Conservation (phyloP, 2,797 vertebrate species). For the Manis javanica region DNA sequence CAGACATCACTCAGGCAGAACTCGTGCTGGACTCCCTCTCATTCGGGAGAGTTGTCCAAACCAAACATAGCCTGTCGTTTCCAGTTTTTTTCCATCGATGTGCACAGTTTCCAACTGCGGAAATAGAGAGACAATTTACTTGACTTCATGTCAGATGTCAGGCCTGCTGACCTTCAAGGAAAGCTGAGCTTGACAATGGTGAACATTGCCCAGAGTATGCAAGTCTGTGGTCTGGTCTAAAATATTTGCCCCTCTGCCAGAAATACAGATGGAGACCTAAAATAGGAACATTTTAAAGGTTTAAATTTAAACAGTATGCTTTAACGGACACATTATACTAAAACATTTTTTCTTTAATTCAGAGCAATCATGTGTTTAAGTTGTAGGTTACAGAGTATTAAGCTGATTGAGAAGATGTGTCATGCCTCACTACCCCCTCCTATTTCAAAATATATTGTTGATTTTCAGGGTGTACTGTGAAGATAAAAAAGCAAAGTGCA, state of each 20-base stretch:
- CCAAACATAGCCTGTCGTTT: constrained; percentile 64
- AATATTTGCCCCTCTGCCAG: constrained; percentile 71
- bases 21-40: constrained; percentile 27
- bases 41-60: constrained; percentile 63
- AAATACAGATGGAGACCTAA: constrained; percentile 62
- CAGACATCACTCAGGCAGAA: constrained; percentile 58
- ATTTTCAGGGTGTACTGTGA: background rate
- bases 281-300: constrained; percentile 60
- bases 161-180: constrained; percentile 73
- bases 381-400: background rate
- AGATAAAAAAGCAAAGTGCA: background rate
- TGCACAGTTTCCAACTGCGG: constrained; percentile 75
- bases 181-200: constrained; percentile 66
- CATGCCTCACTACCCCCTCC: background rate
- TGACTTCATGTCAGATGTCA: constrained; percentile 74
- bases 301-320: constrained; percentile 55
- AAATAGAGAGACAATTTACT: constrained; percentile 74
- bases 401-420: background rate
- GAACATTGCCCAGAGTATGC: constrained; percentile 50
- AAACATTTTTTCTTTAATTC: constrained; percentile 45
- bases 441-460: constrained; percentile 18
- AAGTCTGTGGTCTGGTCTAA: constrained; percentile 64
- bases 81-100: constrained; percentile 50
- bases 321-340: constrained; percentile 34
- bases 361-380: constrained; percentile 22